Evolutionary conservation across 1,140 invertebrate species (phyloP).

Genomic region (Trinorchestia longiramus): DNA sequence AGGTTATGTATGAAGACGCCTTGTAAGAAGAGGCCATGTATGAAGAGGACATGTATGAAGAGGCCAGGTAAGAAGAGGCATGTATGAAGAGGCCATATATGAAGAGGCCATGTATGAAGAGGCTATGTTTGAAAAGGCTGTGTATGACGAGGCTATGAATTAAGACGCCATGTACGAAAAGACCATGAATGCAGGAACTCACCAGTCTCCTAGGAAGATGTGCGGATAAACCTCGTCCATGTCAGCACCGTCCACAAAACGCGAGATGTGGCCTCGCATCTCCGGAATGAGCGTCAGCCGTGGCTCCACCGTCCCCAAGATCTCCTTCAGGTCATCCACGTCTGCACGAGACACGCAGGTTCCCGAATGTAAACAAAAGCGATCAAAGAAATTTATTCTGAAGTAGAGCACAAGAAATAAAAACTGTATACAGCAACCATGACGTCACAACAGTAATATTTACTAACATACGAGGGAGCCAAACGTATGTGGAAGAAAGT

Average conservation of each 20-base stretch:
- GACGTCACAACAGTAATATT: no score
- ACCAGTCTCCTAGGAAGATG: conserved; percentile 78
- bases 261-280: conserved; percentile 63
- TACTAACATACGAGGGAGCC: no score
- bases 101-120: no score
- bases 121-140: background rate
- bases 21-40: background rate
- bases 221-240: conserved; percentile 83
- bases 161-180: background rate
- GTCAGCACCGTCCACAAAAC: conserved; percentile 66
- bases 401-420: no score
- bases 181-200: conserved; percentile 69
- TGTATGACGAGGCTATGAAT: background rate
- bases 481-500: no score
- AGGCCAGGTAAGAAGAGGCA: no score
- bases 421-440: no score
- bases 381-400: no score
- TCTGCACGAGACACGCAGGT: conserved; percentile 38
- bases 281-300: conserved; percentile 62
- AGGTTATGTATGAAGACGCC: no score
- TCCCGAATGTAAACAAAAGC: background rate
- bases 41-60: no score
- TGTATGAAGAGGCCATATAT: no score
- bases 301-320: conserved; percentile 63
- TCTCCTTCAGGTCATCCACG: conserved; percentile 64